Evolutionary conservation across 2,888 invertebrate genomes (phyloP), one percentile per base, ranked within the genome.

Genomic region (Noctua comes): DNA sequence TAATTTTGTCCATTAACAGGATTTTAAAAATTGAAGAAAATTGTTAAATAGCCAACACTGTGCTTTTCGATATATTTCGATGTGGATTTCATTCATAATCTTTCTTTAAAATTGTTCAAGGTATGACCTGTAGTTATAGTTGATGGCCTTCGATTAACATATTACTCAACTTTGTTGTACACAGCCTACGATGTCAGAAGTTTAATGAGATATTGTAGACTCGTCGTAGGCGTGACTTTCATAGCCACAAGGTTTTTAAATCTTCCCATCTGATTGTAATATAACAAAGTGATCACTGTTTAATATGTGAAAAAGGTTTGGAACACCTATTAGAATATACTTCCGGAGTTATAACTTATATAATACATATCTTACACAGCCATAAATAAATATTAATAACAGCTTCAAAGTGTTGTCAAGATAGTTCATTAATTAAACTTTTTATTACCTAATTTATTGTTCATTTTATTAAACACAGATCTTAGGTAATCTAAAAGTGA

Each of bases 91-190:
- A 90, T 86, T 88, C 83, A 88, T 82, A 74, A 82, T 71, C 51
- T 73, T 73, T 24, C 73, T 77, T 43, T 79, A 83, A 73, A 84
- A 81, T 73, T 82, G 81, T 84, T 89, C 84, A 88, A 92, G 90
- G 92, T 93, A 92, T 90, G 91, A 89, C 86, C 86, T 89, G 85
- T 88, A 85, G 88, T 91, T 89, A 81, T 91, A 93, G 91, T 95
- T 93, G 94, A 91, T 94, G 96, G 95, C 96, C 96, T 96, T 96
- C 96, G 92, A 91, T 91, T 92, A 90, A 90, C 93, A 92, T 95
- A 95, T 96, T 96, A 95, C 96, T 93, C 92, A 96, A 96, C 94
- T 93, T 93, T 88, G 91, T 91, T 78, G 74, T 90, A 91, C 90
- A 87, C 94, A 81, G 54, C 85, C 94, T 93, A 95, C 94, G 92